Evolutionary conservation across 1,140 invertebrate species (phyloP).

Genomic region (Neodiprion fabricii): DNA sequence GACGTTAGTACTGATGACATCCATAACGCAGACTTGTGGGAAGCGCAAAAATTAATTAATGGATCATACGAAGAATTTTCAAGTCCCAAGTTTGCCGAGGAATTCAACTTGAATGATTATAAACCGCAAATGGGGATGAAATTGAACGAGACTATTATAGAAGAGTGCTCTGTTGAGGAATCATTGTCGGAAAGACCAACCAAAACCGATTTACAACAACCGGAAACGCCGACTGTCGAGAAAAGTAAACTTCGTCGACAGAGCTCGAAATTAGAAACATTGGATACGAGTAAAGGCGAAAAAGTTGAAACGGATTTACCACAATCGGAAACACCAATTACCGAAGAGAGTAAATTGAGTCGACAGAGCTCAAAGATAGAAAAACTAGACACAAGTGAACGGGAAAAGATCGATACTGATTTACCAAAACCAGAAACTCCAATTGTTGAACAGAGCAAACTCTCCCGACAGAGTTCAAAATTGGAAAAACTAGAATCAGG

Average conservation of each 20-base stretch:
- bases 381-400: neutral
- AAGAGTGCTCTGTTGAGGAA: conserved; percentile 66
- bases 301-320: conserved; percentile 14
- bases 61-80: conserved; percentile 40
- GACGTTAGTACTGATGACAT: conserved; percentile 67
- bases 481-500: conserved; percentile 34
- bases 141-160: conserved; percentile 53
- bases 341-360: conserved; percentile 19
- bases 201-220: conserved; percentile 23
- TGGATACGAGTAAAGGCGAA: conserved; percentile 30
- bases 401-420: conserved; percentile 8
- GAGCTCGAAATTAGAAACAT: conserved; percentile 28
- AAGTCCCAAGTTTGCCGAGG: conserved; percentile 33
- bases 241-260: conserved; percentile 29
- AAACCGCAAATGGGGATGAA: conserved; percentile 38
- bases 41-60: conserved; percentile 40
- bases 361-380: conserved; percentile 14
- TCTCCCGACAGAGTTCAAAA: conserved; percentile 30
- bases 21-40: conserved; percentile 36
- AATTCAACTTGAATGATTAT: conserved; percentile 39
- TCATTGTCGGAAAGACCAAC: conserved; percentile 36
- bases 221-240: conserved; percentile 46
- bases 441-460: conserved; percentile 21
- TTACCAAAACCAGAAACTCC: conserved; percentile 3
- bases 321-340: conserved; percentile 45